Base-by-base conservation (phyloP, 2,113 vertebrate species). In the Casuarius casuarius region DNA sequence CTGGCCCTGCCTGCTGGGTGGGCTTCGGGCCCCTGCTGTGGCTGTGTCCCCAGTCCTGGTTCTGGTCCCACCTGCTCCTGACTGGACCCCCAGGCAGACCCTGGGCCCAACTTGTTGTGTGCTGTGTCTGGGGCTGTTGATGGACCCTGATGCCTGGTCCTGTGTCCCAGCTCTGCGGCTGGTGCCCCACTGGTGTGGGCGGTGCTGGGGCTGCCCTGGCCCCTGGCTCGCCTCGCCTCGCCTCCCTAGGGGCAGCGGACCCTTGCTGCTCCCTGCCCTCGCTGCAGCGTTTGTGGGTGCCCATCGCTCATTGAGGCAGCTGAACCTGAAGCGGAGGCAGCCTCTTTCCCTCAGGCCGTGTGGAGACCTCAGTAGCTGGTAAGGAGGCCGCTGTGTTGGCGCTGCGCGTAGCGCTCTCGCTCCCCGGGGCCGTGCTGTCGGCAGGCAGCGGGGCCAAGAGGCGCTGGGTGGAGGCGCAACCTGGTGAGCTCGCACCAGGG, bases 1-100 rank as follows among this genome's bases (percentile, higher is more conserved):
- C 38, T 38, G 38, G 38, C 38, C 38, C 38, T 38, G 17, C 6
- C 33, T n/a, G 22, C 20, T 0, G 5, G 19, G 3, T 22, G 42
- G 51, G 2, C 0, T 1, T 1, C 7, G 5, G 31, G 9, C 11
- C 16, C 2, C 2, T 44, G 33, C 66, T 44, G 42, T 7, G 40
- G 35, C 48, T 49, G 48, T 16, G 18, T 17, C 6, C 5, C 48
- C 20, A 20, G 48, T 49, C 48, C 28, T 0, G 1, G 1, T 25
- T 54, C 26, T 31, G 25, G 10, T 11, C 35, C 20, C 13, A 54
- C 49, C 17, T 44, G 11, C 35, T 49, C 19, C 44, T 40, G 56
- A 7, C 21, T 3, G 3, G 59, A 33, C 28, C 26, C 65, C 16
- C 5, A 9, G 21, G 12, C 16, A 56, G 38, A 15, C 25, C 5